phyloP scores from a whole-genome alignment of 2,113 vertebrate genomes.

The Pluvianellus socialis region DNA sequence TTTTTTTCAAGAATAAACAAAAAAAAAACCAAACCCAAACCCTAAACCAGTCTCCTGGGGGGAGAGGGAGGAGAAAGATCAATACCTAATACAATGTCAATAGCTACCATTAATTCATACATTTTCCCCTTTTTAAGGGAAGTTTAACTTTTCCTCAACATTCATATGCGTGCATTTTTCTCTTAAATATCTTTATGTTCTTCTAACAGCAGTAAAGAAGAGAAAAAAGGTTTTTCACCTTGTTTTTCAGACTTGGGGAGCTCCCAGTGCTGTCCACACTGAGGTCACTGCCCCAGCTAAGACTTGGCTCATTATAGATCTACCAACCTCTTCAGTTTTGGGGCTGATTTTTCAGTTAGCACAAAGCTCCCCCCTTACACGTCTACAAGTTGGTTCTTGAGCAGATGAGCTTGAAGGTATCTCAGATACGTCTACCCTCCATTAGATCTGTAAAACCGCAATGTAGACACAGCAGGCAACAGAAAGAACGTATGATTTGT shows the following conservation, averaged over 20 bases:
- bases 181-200: neutral
- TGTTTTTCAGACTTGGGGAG: neutral
- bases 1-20: neutral
- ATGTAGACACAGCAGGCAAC: neutral
- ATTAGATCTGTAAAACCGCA: neutral
- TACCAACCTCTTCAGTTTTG: neutral
- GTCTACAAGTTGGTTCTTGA: neutral
- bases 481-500: neutral
- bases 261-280: neutral
- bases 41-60: neutral
- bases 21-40: accelerated
- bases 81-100: neutral
- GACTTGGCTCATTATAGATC: neutral
- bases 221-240: neutral
- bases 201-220: neutral
- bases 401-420: neutral
- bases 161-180: neutral
- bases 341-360: neutral
- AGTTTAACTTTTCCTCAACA: neutral
- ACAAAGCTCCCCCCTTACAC: neutral
- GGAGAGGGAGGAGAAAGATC: neutral
- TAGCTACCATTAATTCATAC: neutral
- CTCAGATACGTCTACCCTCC: neutral
- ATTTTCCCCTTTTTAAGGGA: neutral
- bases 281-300: neutral